phyloP scores from a whole-genome alignment of 2,888 invertebrate genomes.

The Scaptomyza caliginosa region DNA sequence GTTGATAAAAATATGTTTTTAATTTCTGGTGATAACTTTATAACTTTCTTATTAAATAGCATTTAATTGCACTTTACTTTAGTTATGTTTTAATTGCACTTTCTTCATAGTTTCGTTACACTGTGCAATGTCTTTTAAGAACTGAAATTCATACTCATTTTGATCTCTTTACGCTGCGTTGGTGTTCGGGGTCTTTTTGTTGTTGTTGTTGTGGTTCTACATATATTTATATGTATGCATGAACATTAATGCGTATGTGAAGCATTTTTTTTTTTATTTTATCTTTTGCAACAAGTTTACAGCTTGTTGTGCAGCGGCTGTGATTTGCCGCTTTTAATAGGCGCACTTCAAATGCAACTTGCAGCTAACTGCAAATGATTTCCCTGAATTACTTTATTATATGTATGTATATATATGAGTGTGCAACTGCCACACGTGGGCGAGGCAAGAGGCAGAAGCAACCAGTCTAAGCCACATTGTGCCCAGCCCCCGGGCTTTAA shows the following conservation, averaged over 20 bases:
- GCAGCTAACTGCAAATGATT: slow-evolving; percentile 63
- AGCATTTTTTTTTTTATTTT: slow-evolving; percentile 50
- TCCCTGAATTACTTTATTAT: slow-evolving; percentile 77
- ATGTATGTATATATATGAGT: slow-evolving; percentile 37
- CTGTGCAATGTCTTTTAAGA: slow-evolving; percentile 41
- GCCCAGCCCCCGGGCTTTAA: slow-evolving; percentile 70
- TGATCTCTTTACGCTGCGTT: slow-evolving; percentile 78
- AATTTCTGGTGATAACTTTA: no score
- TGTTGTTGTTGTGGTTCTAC: slow-evolving; percentile 33
- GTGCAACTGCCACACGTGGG: slow-evolving; percentile 55
- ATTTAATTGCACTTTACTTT: not conserved
- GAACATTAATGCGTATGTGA: slow-evolving; percentile 32
- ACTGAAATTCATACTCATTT: slow-evolving; percentile 76
- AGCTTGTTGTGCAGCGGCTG: slow-evolving; percentile 73
- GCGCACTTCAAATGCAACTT: slow-evolving; percentile 68
- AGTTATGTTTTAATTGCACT: not conserved
- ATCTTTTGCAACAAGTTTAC: slow-evolving; percentile 76
- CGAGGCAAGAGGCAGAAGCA: slow-evolving; percentile 3
- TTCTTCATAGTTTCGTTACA: not conserved
- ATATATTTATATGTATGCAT: not conserved
- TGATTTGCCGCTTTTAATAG: slow-evolving; percentile 75
- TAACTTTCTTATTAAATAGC: no score
- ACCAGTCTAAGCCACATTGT: slow-evolving; percentile 2
- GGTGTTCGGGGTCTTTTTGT: slow-evolving; percentile 50
- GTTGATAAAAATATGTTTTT: no score